Percentiles rank a stretch among this genome's conserved stretches.
Conservation (phyloP, 2,797 vertebrate genomes). For the Meda fulgida region DNA sequence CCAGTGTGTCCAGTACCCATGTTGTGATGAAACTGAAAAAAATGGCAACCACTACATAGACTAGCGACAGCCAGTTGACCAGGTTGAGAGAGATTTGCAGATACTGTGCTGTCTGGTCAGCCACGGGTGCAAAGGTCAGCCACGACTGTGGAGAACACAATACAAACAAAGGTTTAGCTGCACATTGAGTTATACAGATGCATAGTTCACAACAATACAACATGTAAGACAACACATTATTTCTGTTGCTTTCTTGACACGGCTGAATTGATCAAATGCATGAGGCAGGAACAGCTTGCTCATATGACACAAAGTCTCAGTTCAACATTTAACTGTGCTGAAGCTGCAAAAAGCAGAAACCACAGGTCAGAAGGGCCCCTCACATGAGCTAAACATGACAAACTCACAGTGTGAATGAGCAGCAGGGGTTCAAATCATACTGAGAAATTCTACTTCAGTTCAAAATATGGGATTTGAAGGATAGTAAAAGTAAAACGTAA, state of each 20-base stretch:
- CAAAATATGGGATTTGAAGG: neutral
- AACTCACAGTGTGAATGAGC: neutral
- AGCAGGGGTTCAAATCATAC: neutral
- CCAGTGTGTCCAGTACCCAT: constrained; percentile 90
- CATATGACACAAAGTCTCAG: constrained; percentile 15
- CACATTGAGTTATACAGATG: neutral
- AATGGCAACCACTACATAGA: constrained; percentile 88
- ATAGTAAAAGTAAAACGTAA: neutral
- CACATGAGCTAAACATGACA: constrained; percentile 10
- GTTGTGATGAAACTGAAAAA: constrained; percentile 85
- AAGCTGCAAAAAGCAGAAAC: constrained; percentile 17
- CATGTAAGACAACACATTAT: neutral
- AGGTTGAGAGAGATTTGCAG: constrained; percentile 75
- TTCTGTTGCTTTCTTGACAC: neutral
- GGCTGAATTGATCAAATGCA: neutral
- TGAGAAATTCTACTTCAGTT: neutral
- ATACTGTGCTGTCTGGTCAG: constrained; percentile 78
- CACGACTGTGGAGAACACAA: constrained; percentile 77
- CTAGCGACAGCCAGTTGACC: constrained; percentile 88
- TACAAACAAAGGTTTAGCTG: neutral
- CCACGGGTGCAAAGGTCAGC: constrained; percentile 91
- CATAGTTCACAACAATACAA: neutral
- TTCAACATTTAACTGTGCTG: constrained; percentile 26
- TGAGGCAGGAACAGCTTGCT: neutral
- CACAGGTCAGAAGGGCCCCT: constrained; percentile 3